Evolutionary conservation across 2,113 vertebrate species (phyloP).

Genomic region (Mus spicilegus): DNA sequence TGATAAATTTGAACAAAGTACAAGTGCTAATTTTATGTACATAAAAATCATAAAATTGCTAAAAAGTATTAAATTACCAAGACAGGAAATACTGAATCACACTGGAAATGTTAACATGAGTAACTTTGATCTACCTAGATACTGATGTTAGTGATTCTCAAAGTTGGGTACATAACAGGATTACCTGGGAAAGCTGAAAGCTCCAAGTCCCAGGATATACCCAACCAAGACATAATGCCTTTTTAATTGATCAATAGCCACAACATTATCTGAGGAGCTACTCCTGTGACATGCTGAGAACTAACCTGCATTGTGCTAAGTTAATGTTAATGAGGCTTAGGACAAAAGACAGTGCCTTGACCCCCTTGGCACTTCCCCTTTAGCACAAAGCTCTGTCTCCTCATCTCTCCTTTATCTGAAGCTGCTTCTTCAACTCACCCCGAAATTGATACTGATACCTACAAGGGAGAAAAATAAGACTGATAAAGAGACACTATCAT

Average conservation of each 20-base stretch:
- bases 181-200: neutral
- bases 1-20: slow-evolving; percentile 35
- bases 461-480: neutral
- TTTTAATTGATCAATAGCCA: neutral
- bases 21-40: slow-evolving; percentile 42
- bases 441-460: neutral
- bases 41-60: slow-evolving; percentile 40
- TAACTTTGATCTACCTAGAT: neutral
- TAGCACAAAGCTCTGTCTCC: neutral
- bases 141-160: neutral
- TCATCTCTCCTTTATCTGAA: neutral
- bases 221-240: neutral
- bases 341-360: neutral
- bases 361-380: neutral
- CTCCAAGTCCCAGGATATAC: neutral
- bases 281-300: neutral
- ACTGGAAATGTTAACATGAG: slow-evolving; percentile 22
- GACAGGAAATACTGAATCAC: slow-evolving; percentile 26
- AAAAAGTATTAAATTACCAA: slow-evolving; percentile 23
- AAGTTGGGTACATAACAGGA: neutral
- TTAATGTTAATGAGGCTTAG: neutral
- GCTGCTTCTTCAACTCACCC: neutral
- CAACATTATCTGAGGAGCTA: neutral
- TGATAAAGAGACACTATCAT: neutral
- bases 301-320: neutral